phyloP scores from a whole-genome alignment of 2,113 vertebrate species.

The Nicator chloris region DNA sequence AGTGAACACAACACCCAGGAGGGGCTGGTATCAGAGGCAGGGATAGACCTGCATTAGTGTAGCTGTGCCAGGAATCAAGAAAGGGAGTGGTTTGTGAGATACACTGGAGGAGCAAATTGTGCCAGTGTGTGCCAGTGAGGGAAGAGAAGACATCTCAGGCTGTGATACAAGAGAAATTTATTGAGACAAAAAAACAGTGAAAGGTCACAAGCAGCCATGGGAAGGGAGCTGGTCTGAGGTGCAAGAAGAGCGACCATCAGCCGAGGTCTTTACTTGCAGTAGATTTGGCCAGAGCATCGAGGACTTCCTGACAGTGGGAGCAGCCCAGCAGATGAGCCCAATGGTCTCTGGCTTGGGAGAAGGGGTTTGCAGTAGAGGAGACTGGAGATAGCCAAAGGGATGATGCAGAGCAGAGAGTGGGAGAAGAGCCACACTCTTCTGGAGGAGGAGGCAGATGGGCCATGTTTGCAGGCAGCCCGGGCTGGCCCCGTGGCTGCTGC shows the following conservation, averaged over 20 bases:
- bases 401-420: too few relatives aligned
- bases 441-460: background rate
- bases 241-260: rapidly evolving
- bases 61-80: too few relatives aligned
- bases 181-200: background rate
- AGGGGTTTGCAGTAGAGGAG: background rate
- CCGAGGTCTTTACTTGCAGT: rapidly evolving
- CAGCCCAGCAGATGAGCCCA: rapidly evolving
- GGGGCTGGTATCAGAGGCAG: background rate
- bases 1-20: too few relatives aligned
- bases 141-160: too few relatives aligned
- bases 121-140: too few relatives aligned
- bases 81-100: too few relatives aligned
- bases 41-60: too few relatives aligned
- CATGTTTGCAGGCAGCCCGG: background rate
- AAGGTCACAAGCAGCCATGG: background rate
- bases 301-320: too few relatives aligned
- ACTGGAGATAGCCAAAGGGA: background rate
- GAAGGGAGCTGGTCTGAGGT: background rate
- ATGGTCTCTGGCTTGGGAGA: too few relatives aligned
- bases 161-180: background rate
- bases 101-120: too few relatives aligned
- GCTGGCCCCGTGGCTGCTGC: background rate
- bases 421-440: too few relatives aligned
- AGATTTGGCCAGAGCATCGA: background rate